These are phyloP conservation scores for Drosophila tripunctata DNA, from an alignment of 2,888 invertebrate species.

Conservation along the genomic window DNA sequence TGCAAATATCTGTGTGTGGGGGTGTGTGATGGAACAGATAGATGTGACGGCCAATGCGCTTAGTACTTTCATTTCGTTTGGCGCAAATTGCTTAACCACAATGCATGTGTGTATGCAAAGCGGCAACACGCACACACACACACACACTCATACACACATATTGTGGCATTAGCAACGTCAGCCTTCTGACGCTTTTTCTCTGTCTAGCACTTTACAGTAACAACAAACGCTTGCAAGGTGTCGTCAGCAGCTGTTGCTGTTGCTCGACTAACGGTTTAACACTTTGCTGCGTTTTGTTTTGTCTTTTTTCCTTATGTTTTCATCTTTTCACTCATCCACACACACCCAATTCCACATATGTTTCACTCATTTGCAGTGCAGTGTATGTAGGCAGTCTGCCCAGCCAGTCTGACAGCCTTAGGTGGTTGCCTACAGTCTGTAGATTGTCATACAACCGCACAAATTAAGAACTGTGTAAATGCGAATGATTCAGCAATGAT, in stretches of 20 bases:
- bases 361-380: slow-evolving; percentile 62
- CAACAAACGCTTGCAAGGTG: slow-evolving; percentile 72
- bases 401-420: slow-evolving; percentile 34
- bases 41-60: slow-evolving; percentile 69
- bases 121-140: slow-evolving; percentile 2
- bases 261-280: slow-evolving; percentile 64
- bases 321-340: slow-evolving; percentile 17
- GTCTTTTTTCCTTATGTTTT: slow-evolving; percentile 46
- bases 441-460: slow-evolving; percentile 22
- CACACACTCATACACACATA: slow-evolving; percentile 10
- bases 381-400: no score
- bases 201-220: slow-evolving; percentile 21
- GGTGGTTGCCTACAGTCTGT: no score
- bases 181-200: slow-evolving; percentile 38
- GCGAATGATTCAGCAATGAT: slow-evolving; percentile 33
- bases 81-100: slow-evolving; percentile 77
- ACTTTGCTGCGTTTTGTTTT: slow-evolving; percentile 53
- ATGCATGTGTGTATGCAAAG: slow-evolving; percentile 47
- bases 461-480: slow-evolving; percentile 32
- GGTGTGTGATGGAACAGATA: slow-evolving; percentile 22
- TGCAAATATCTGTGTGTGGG: background rate
- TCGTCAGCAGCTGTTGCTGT: slow-evolving; percentile 65
- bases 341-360: slow-evolving; percentile 24
- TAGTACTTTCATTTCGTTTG: slow-evolving; percentile 74
- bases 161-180: slow-evolving; percentile 67